Base-by-base conservation (phyloP, 2,113 vertebrate genomes). In the Bubo scandiacus region DNA sequence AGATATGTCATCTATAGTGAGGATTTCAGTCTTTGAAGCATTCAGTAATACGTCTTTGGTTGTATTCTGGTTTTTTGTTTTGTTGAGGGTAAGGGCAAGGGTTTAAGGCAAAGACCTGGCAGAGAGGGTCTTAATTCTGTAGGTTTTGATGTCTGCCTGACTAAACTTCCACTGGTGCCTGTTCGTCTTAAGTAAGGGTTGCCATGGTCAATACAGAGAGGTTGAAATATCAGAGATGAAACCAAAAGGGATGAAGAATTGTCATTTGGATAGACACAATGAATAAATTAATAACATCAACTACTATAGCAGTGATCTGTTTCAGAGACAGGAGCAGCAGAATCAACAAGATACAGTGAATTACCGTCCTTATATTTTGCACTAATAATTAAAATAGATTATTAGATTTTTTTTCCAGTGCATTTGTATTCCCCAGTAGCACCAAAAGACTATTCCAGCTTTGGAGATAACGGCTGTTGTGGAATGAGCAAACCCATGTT, bases 1-100 rank as follows among this genome's bases (percentile, higher is more conserved):
- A 78, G 45, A 73, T 92, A 80, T 91, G 91, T 94, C 92, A 95
- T 73, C 81, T 86, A 2, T 65, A 70, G 68, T 20, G 36, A 84
- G 49, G 9, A 58, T 91, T 95, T 95, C 83, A 80, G 42, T 66
- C 81, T 94, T 65, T 77, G 78, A 94, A 92, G 43, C 49, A 47
- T 89, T 89, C 73, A 85, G 40, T 85, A 92, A 82, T 40, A 66
- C 81, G 23, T 79, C 65, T 89, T 96, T 17, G 57, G 86, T 79
- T 79, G 77, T 65, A 34, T 75, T 92, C 40, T 79, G 47, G 0
- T 15, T 45, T 86, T 81, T 78, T 79, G 18, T 88, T 91, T 81
- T 89, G 32, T 65, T 90, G 23, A 34, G 45, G 16, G 3, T 75
- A 45, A 45, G 47, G 20, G 21, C n/a, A 15, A 66, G 8, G 17